Evolutionary conservation across 2,797 vertebrate genomes (phyloP), one percentile per base, ranked within the genome.

Genomic region (Enteromius mattozi): DNA sequence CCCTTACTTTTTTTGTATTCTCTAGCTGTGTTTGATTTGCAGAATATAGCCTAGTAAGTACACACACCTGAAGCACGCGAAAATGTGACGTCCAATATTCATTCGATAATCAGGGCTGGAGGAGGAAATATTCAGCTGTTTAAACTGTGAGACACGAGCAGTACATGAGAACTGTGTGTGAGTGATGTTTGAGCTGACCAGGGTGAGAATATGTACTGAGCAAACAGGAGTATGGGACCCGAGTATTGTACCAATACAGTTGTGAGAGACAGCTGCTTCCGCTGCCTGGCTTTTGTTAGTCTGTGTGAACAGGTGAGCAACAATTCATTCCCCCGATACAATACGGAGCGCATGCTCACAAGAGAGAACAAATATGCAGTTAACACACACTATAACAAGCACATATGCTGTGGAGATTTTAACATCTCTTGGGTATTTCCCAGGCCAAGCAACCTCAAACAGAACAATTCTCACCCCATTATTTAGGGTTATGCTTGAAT

Each of bases 281-380:
- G 78, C 61, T 78, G 76, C 87, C 85, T 80, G 85, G 68, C 86
- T 83, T 91, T 89, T 92, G 89, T 90, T 87, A 86, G 54, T 91
- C 61, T 91, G 89, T 92, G 90, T 93, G 93, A 92, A 94, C 92
- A 94, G 92, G 93, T 95, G 93, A 94, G 89, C 90, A 86, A 89
- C 91, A 89, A 89, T 88, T 89, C 88, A 83, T 80, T 88, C 90
- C 88, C 70, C 30, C 85, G 83, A 77, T 68, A 88, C 86, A 85
- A 80, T 49, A 70, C 71, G 24, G 76, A 88, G 88, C 76, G 80
- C 37, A 87, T 80, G 54, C 49, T 71, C 71, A 86, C 70, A 83
- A 80, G 80, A 49, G 85, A 69, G 81, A 72, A 76, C 81, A 88
- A 79, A 83, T 86, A 84, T 87, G 88, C 83, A 84, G 82, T 61